phyloP scores from a whole-genome alignment of 2,888 invertebrate species.

The Magallana nippona region DNA sequence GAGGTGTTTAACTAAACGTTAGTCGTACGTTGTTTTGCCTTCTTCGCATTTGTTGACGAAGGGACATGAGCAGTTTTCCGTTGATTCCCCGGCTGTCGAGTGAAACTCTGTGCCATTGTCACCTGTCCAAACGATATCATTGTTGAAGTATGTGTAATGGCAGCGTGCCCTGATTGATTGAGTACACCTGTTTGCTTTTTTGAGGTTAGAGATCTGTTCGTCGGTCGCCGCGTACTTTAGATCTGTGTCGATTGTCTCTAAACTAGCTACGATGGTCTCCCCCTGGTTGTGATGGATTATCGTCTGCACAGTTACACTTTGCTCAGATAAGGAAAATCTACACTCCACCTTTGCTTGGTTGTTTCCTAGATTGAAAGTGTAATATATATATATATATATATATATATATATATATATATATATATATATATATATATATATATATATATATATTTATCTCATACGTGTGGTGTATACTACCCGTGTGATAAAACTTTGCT shows the following conservation, averaged over 20 bases:
- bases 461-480: too few species aligned
- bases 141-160: conserved; percentile 12
- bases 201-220: conserved; percentile 22
- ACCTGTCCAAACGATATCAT: not conserved
- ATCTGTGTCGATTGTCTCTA: not conserved
- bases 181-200: conserved; percentile 31
- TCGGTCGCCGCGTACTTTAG: conserved; percentile 33
- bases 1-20: not conserved
- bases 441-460: too few species aligned
- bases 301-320: conserved; percentile 34
- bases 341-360: conserved; percentile 49
- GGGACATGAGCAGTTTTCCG: conserved; percentile 43
- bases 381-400: too few species aligned
- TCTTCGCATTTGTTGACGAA: conserved; percentile 46
- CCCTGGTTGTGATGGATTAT: conserved; percentile 52
- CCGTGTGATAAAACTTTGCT: too few species aligned
- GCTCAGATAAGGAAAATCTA: conserved; percentile 41
- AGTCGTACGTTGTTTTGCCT: conserved; percentile 35
- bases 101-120: not conserved
- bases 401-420: too few species aligned
- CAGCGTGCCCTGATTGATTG: conserved; percentile 41
- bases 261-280: conserved; percentile 3
- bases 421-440: too few species aligned
- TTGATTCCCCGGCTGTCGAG: not conserved
- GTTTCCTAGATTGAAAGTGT: not conserved